These are phyloP conservation scores for Zophobas atratus DNA, from an alignment of 1,140 invertebrate genomes.

Conservation along the genomic window DNA sequence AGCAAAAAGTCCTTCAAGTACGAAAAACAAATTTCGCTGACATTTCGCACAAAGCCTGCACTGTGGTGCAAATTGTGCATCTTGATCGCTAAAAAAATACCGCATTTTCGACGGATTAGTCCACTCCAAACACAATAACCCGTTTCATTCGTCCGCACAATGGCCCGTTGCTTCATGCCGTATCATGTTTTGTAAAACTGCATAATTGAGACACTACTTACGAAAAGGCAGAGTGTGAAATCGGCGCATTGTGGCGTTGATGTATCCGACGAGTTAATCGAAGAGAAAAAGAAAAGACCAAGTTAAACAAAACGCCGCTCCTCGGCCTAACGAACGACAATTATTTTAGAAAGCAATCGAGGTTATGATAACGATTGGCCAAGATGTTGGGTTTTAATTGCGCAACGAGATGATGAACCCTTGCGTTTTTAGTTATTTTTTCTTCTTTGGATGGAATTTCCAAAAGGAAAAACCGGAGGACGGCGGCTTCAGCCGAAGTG, in stretches of 20 bases:
- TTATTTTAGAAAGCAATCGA: constrained; percentile 29
- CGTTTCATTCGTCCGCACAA: constrained; percentile 19
- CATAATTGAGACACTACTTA: constrained; percentile 31
- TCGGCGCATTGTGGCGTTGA: constrained; percentile 20
- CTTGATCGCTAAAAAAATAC: not conserved
- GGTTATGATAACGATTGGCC: constrained; percentile 40
- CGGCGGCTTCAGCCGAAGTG: too few relatives aligned
- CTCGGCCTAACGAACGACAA: constrained; percentile 22
- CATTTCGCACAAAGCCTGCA: constrained; percentile 1
- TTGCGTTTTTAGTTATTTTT: too few relatives aligned
- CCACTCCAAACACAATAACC: constrained; percentile 16
- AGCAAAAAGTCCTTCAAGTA: not conserved
- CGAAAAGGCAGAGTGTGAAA: constrained; percentile 29
- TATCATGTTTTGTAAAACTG: constrained; percentile 30
- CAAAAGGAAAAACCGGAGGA: too few relatives aligned
- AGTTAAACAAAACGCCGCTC: constrained; percentile 3
- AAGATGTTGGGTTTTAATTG: constrained; percentile 17
- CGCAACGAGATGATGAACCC: not conserved
- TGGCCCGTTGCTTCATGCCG: constrained; percentile 19
- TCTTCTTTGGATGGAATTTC: too few relatives aligned
- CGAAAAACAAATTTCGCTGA: constrained; percentile 9
- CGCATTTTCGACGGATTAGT: constrained; percentile 1
- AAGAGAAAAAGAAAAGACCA: not conserved
- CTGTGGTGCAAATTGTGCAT: constrained; percentile 17
- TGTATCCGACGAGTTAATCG: not conserved